A percentile compares a stretch with the other conserved stretches of the same genome.
Conservation (phyloP, 1,140 invertebrate genomes). For the Rhagoletis pomonella region DNA sequence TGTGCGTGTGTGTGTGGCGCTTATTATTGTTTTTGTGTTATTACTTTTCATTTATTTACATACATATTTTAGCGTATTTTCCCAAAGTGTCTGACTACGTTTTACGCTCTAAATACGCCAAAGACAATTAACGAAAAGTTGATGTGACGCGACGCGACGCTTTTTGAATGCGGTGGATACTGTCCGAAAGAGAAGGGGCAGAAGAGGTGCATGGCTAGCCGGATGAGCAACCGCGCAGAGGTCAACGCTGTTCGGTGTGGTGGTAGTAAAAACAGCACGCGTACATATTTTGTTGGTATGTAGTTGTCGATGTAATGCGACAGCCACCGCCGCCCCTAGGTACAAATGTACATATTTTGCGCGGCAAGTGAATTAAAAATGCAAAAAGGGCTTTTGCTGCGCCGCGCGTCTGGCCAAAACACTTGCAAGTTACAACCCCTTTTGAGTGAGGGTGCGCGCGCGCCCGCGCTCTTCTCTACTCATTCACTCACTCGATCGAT, state of each 20-base stretch:
- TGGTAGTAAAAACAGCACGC: too few species aligned
- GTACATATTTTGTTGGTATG: neutral
- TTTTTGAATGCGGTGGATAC: neutral
- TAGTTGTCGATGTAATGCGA: neutral
- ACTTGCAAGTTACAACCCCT: neutral
- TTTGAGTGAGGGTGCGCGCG: neutral
- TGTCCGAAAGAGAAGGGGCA: neutral
- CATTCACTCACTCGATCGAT: neutral
- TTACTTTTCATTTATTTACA: slow-evolving; percentile 37
- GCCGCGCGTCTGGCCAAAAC: slow-evolving; percentile 10
- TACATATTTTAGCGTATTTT: slow-evolving; percentile 3
- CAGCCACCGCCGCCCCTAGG: neutral
- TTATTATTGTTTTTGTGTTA: slow-evolving; percentile 28
- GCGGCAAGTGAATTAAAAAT: neutral
- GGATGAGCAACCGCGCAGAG: neutral
- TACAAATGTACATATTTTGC: neutral
- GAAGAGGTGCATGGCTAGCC: neutral
- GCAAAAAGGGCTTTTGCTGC: slow-evolving; percentile 23
- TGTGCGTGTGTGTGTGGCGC: neutral
- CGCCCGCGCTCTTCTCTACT: neutral
- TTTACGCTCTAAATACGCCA: slow-evolving; percentile 74
- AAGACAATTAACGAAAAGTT: slow-evolving; percentile 70
- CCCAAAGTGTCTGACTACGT: slow-evolving; percentile 70
- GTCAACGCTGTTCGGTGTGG: neutral
- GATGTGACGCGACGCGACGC: neutral